A percentile compares a stretch with the other conserved stretches of the same genome.
Conservation (phyloP, 2,888 invertebrate species). For the Crepidodera aurea region DNA sequence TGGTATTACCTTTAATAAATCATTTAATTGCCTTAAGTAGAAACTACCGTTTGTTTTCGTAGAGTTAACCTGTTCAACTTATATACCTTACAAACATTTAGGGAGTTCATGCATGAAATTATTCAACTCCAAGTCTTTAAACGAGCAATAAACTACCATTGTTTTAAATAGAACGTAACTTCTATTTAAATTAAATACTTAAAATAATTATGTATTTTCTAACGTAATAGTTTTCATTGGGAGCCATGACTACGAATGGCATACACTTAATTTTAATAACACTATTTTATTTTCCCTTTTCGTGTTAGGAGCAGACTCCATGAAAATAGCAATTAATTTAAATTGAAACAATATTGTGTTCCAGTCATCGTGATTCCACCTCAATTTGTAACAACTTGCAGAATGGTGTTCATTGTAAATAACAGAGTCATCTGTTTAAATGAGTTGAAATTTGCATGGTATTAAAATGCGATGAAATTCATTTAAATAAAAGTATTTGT, state of each 20-base stretch:
- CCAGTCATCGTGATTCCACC: conserved; percentile 5
- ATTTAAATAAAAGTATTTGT: neutral
- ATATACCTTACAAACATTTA: too few relatives aligned
- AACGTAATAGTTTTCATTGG: neutral
- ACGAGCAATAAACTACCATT: too few relatives aligned
- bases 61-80: too few relatives aligned
- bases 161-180: too few relatives aligned
- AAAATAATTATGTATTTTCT: neutral
- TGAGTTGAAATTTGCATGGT: neutral
- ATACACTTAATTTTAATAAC: conserved; percentile 1
- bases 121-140: too few relatives aligned
- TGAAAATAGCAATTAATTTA: conserved; percentile 14
- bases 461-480: neutral
- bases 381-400: conserved; percentile 9
- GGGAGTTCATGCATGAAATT: too few relatives aligned
- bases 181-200: neutral
- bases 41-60: too few relatives aligned
- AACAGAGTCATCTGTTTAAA: neutral
- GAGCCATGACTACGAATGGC: neutral
- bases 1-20: too few relatives aligned
- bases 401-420: conserved; percentile 5
- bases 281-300: neutral
- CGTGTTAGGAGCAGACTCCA: conserved; percentile 6
- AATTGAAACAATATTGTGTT: conserved; percentile 11
- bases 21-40: too few relatives aligned